phyloP scores from a whole-genome alignment of 2,888 invertebrate genomes.

The Tineola bisselliella region DNA sequence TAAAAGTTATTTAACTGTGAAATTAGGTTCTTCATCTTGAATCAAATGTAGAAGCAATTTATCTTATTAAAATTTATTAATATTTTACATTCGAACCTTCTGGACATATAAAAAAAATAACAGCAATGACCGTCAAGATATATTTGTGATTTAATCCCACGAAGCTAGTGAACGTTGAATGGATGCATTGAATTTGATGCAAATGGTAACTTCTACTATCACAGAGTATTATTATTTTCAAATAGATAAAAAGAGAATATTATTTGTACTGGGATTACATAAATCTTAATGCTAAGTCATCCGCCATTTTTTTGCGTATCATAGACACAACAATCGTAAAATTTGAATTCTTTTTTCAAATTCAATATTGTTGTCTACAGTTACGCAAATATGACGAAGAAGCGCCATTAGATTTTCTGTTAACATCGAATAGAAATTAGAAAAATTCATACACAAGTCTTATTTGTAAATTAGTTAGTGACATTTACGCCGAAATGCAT shows the following conservation, averaged over 20 bases:
- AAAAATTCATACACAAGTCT: neutral
- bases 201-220: slow-evolving; percentile 66
- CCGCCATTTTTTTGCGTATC: no score
- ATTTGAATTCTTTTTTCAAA: no score
- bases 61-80: no score
- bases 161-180: neutral
- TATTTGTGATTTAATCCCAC: neutral
- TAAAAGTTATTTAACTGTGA: neutral
- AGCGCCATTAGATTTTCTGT: no score
- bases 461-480: neutral
- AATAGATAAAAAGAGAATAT: slow-evolving; percentile 19
- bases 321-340: no score
- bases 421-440: neutral
- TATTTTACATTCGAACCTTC: no score
- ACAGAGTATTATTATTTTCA: slow-evolving; percentile 64
- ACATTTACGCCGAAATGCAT: neutral
- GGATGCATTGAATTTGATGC: slow-evolving; percentile 16
- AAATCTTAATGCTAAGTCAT: neutral
- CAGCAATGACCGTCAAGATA: neutral
- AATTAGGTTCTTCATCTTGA: neutral
- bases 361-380: no score
- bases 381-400: no score
- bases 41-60: no score
- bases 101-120: neutral
- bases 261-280: neutral